A percentile compares a stretch with the other conserved stretches of the same genome.
Evolutionary conservation across 2,888 invertebrate genomes (phyloP).

Genomic region (Cerastoderma edule): DNA sequence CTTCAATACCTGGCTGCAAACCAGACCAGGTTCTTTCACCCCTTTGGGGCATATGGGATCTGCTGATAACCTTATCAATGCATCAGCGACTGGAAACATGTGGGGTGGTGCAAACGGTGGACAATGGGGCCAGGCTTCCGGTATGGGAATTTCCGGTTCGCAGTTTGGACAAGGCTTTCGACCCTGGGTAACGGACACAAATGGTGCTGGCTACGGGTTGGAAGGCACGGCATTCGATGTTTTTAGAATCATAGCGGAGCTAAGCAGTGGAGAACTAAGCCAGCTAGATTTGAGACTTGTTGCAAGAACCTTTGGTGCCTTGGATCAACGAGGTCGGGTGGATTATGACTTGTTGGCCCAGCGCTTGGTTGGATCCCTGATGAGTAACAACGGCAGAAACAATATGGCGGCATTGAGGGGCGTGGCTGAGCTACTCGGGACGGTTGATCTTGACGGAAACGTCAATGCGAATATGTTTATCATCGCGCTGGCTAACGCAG

Average conservation of each 20-base stretch:
- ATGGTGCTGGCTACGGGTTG: not conserved
- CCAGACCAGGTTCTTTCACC: constrained; percentile 35
- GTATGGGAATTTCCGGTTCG: not conserved
- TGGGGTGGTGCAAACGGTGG: constrained; percentile 5
- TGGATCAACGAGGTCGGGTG: constrained; percentile 30
- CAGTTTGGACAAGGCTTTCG: constrained; percentile 11
- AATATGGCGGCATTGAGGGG: constrained; percentile 16
- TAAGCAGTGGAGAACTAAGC: constrained; percentile 11
- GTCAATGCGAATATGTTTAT: constrained; percentile 37
- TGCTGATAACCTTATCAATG: constrained; percentile 24
- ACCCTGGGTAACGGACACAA: not conserved
- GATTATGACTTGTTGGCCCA: constrained; percentile 41
- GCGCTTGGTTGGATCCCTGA: constrained; percentile 26
- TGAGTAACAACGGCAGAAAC: constrained; percentile 2
- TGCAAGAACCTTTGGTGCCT: constrained; percentile 39
- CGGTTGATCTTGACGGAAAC: constrained; percentile 30
- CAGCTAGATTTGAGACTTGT: constrained; percentile 31
- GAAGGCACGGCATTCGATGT: constrained; percentile 15
- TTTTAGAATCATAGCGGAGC: constrained; percentile 18
- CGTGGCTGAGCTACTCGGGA: constrained; percentile 15
- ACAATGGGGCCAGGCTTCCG: not conserved
- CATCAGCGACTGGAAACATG: not conserved
- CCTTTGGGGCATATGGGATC: constrained; percentile 48
- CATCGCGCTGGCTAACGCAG: not conserved
- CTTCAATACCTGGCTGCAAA: constrained; percentile 16